Base-by-base conservation (phyloP, 2,888 invertebrate genomes). In the Diaprepes abbreviatus region DNA sequence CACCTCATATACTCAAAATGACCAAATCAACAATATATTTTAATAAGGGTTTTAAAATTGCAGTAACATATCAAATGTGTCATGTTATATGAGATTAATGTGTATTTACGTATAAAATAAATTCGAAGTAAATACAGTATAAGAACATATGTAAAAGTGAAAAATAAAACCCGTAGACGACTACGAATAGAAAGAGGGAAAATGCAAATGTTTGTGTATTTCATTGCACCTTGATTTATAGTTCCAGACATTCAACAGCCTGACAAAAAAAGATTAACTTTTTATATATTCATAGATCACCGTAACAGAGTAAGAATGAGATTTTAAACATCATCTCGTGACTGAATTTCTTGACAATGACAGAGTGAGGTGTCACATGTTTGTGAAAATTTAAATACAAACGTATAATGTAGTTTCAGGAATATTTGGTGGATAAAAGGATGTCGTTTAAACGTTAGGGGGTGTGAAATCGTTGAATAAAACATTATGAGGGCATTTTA, bases 241-340 rank as follows among this genome's bases (percentile, higher is more conserved):
- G 54, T 40, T 21, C n/a, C 38, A 57, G 66, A 74, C 74, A 74
- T 78, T 78, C 78, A 78, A 80, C 79, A 79, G 79, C 75, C 76
- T 77, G 79, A 78, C 76, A 77, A 78, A 75, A n/a, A 74, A 74
- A 77, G 77, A 79, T 79, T 79, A 78, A 74, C 73, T 73, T 75
- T 78, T 80, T 80, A 79, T 75, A 73, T 78, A 79, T 79, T 78
- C 79, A 79, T 79, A 77, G 78, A 71, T 71, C 67, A 64, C 60
- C 58, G 50, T 54, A 16, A 50, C 48, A 3, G 28, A 50, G 48
- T 28, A 28, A 50, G 33, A 50, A 59, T 50, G 52, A 62, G 73
- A 69, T 66, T 60, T 73, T 52, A 45, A 52, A 66, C 71, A 65
- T 64, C 63, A 68, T 62, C 54, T 66, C 33, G 55, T 59, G 71